These are phyloP conservation scores for Drosophila sturtevanti DNA, from an alignment of 1,140 invertebrate species.

Conservation along the genomic window DNA sequence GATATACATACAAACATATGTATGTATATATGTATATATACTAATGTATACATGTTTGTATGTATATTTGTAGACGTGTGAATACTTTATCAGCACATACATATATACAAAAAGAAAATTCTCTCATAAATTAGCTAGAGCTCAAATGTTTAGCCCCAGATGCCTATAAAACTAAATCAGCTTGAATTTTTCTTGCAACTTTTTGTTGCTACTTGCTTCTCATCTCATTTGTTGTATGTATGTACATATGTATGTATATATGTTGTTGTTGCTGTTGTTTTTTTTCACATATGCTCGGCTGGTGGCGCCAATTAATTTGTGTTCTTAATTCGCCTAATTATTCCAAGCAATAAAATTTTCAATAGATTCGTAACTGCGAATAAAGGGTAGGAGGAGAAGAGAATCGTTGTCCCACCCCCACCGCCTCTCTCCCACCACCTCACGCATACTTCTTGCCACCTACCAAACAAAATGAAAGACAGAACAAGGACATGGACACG, in stretches of 20 bases:
- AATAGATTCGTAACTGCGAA: conserved; percentile 64
- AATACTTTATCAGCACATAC: conserved; percentile 25
- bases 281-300: conserved; percentile 62
- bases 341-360: conserved; percentile 78
- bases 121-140: conserved; percentile 52
- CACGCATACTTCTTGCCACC: conserved; percentile 31
- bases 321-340: conserved; percentile 78
- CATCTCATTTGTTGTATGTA: neutral
- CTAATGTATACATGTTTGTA: neutral
- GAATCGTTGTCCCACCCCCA: neutral
- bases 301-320: conserved; percentile 70
- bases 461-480: conserved; percentile 34
- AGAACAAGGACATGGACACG: conserved; percentile 55
- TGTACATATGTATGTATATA: no score
- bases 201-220: neutral
- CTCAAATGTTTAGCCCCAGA: conserved; percentile 39
- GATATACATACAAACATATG: no score
- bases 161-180: conserved; percentile 76
- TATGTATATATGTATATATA: neutral
- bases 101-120: conserved; percentile 8
- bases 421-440: neutral
- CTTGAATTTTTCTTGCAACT: conserved; percentile 40
- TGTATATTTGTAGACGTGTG: conserved; percentile 11
- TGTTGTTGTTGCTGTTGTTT: conserved; percentile 21
- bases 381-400: conserved; percentile 14